These are phyloP conservation scores for Papilio dardanus DNA, from an alignment of 1,140 invertebrate genomes.

Conservation along the genomic window DNA sequence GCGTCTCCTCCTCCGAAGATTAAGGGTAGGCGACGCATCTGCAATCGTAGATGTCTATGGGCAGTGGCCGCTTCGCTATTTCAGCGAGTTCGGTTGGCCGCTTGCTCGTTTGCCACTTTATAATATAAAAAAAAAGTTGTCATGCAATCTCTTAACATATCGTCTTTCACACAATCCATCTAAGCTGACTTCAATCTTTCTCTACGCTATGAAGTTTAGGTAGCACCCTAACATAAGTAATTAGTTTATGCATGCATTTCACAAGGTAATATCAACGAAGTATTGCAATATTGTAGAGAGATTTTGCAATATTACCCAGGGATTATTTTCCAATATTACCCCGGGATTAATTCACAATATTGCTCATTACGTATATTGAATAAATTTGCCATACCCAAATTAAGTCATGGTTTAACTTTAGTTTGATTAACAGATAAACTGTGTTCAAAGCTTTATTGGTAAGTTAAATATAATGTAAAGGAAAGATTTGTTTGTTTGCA, in stretches of 20 bases:
- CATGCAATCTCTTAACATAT: too few relatives aligned
- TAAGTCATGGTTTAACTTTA: not conserved
- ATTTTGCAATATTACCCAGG: conserved; percentile 4
- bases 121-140: too few relatives aligned
- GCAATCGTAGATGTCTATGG: too few relatives aligned
- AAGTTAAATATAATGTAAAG: too few relatives aligned
- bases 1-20: too few relatives aligned
- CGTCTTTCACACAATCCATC: not conserved
- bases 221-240: not conserved
- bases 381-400: conserved; percentile 3
- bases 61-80: too few relatives aligned
- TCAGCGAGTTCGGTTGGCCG: too few relatives aligned
- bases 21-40: too few relatives aligned
- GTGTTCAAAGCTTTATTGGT: not conserved
- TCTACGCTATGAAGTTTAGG: not conserved
- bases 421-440: not conserved
- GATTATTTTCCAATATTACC: conserved; percentile 27
- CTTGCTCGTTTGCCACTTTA: too few relatives aligned
- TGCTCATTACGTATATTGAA: conserved; percentile 8
- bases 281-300: conserved; percentile 8
- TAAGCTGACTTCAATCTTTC: too few relatives aligned
- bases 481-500: too few relatives aligned
- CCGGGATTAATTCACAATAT: conserved; percentile 5
- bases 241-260: not conserved
- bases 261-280: conserved; percentile 9